Percentiles rank a stretch among this genome's conserved stretches.
Evolutionary conservation across 2,797 vertebrate species (phyloP).

Genomic region (Anguilla megastoma): DNA sequence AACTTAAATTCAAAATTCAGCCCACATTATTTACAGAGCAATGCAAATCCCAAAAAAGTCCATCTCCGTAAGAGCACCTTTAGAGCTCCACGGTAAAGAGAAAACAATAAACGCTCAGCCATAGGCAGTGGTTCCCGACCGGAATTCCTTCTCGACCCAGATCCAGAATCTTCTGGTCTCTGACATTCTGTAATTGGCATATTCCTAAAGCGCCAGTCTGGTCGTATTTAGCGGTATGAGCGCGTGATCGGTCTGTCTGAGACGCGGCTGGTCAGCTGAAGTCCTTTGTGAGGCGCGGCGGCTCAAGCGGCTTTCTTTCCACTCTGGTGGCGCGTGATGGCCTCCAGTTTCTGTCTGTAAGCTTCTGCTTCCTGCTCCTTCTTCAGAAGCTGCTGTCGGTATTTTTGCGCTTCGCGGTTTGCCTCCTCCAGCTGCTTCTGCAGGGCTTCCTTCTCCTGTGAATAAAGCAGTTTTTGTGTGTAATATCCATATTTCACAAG

Average conservation of each 20-base stretch:
- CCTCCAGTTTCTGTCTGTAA: slow-evolving; percentile 69
- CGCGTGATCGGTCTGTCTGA: not conserved
- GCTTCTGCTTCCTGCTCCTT: slow-evolving; percentile 75
- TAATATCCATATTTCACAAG: not conserved
- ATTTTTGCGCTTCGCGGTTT: slow-evolving; percentile 69
- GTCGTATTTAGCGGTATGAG: not conserved
- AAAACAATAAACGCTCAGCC: not conserved
- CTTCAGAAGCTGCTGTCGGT: slow-evolving; percentile 68
- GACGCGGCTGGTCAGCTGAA: not conserved
- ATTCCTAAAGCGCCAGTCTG: too few relatives aligned
- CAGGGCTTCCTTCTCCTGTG: slow-evolving; percentile 79
- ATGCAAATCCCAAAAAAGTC: not conserved
- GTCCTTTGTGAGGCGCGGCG: not conserved
- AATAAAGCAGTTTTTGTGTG: not conserved
- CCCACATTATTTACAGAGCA: not conserved
- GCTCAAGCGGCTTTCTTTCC: slow-evolving; percentile 74
- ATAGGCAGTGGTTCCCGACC: not conserved
- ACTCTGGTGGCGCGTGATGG: slow-evolving; percentile 56
- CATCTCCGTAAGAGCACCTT: not conserved
- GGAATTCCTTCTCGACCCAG: not conserved
- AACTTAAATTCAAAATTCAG: not conserved
- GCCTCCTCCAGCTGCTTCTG: slow-evolving; percentile 72
- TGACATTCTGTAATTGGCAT: not conserved
- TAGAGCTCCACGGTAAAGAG: not conserved
- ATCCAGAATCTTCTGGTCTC: not conserved